Base-by-base conservation (phyloP, 2,888 invertebrate genomes). In the Philhelius pedissequus region DNA sequence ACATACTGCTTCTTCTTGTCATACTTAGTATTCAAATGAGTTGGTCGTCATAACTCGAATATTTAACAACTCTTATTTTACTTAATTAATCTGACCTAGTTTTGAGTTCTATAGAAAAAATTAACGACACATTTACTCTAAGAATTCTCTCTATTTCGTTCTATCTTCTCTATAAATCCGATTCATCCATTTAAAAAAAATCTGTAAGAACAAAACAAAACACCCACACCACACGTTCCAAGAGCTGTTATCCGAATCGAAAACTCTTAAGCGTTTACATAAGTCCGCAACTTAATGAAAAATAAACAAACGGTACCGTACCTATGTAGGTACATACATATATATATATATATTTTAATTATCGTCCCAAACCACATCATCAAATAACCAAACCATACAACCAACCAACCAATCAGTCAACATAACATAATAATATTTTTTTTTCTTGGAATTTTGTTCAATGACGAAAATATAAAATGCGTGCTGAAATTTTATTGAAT, bases 261-360 rank as follows among this genome's bases (percentile, higher is more conserved):
- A 58, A 25, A 25, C 15, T 25, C 15, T 25, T 13, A 25, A 60
- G 25, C 27, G 15, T 30, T 73, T 56, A 58, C 40, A 66, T 30
- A 66, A 70, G 62, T 30, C 68, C 15, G 7, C 74, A 62, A 52
- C 52, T 68, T 60, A 74, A 74, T 68, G 68, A 68, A 79, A 78
- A 78, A 79, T 50, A 66, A 73, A 66, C 79, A 73, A 78, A 25
- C 43, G n/a, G n/a, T n/a, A n/a, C n/a, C n/a, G n/a, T n/a, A n/a
- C n/a, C n/a, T n/a, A n/a, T n/a, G n/a, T n/a, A n/a, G n/a, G n/a
- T n/a, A n/a, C n/a, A n/a, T n/a, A n/a, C n/a, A n/a, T n/a, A n/a
- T n/a, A n/a, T n/a, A n/a, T n/a, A n/a, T n/a, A n/a, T n/a, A n/a
- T n/a, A n/a, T 50, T 71, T 78, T 71, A 66, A 66, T 78, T 78